Conservation (phyloP, 2,888 invertebrate species). For the Meloe dianella region DNA sequence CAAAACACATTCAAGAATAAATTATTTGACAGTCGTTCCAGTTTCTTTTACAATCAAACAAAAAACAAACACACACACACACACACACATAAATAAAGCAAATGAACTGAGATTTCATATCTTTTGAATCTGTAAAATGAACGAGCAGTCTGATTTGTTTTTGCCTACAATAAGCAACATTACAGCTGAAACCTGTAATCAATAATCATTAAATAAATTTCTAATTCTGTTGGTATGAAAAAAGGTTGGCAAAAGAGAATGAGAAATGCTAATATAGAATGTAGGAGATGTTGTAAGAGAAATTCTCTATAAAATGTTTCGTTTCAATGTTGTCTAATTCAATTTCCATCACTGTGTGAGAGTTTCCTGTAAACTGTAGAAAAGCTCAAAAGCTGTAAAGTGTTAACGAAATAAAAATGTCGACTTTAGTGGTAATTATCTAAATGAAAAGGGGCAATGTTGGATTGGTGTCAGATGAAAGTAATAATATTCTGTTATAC, state of each 20-base stretch:
- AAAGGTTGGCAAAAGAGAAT: background rate
- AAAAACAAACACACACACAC: background rate
- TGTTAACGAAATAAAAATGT: slow-evolving; percentile 23
- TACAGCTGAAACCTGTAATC: background rate
- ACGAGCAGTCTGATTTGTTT: background rate
- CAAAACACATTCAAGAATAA: slow-evolving; percentile 27
- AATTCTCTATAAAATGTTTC: slow-evolving; percentile 27
- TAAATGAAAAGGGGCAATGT: slow-evolving; percentile 29
- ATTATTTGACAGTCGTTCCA: slow-evolving; percentile 29
- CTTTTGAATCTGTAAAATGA: background rate
- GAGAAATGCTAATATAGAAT: background rate
- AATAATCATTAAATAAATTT: background rate
- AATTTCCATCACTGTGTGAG: slow-evolving; percentile 23
- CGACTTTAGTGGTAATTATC: slow-evolving; percentile 28
- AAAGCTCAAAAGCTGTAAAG: slow-evolving; percentile 25
- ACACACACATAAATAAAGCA: background rate
- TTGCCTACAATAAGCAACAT: slow-evolving; percentile 11
- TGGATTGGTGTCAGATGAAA: slow-evolving; percentile 19
- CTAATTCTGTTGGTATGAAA: background rate
- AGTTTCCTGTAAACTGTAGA: slow-evolving; percentile 4
- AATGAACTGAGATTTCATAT: slow-evolving; percentile 2
- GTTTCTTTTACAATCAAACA: slow-evolving; percentile 6
- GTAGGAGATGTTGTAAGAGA: slow-evolving; percentile 14
- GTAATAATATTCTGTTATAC: slow-evolving; percentile 18
- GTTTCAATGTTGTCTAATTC: slow-evolving; percentile 27